Base-by-base conservation (phyloP, 2,797 vertebrate species). In the Myripristis jacobus region DNA sequence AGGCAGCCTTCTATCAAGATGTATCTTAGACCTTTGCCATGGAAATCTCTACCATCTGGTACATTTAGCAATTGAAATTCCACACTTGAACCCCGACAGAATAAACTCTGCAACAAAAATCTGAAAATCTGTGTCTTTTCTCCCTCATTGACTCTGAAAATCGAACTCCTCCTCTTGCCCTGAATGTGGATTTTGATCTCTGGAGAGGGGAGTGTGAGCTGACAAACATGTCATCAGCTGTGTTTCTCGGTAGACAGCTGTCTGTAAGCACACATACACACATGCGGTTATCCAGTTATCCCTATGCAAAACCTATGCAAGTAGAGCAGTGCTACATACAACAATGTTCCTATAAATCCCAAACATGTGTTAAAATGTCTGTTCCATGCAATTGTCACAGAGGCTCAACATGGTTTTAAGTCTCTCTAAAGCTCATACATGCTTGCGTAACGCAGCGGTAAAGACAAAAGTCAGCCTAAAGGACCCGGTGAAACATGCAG, bases 161-260 rank as follows among this genome's bases (percentile, higher is more conserved):
- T 15, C 50, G 60, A 79, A 62, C 62, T 52, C 64, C 47, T 56
- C 56, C 29, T 65, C 69, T 62, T 51, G 48, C 9, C 31, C 56
- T 53, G 71, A 34, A 41, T 51, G 48, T 34, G 25, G 60, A 79
- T 70, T 79, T 51, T 63, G 70, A 54, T 73, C 65, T 73, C 75
- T 36, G 41, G 68, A 68, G 71, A n/a, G 69, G 69, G 9, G 18
- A 51, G 34, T 27, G 24, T 2, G 73, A 72, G 60, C 68, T 51
- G 58, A 75, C 82, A 65, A 43, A 78, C 54, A 58, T 87, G 79
- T 84, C 75, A 72, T 87, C 85, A 87, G 86, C 86, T 86, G 81
- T 75, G 70, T 58, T 46, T 64, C 64, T 80, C 29, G 24, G 52
- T 24, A 21, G 77, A 77, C 88, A 88, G 85, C 85, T 88, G 87